Evolutionary conservation across 2,113 vertebrate genomes (phyloP), one percentile per base, ranked within the genome.

Genomic region (Leuciscus idus): DNA sequence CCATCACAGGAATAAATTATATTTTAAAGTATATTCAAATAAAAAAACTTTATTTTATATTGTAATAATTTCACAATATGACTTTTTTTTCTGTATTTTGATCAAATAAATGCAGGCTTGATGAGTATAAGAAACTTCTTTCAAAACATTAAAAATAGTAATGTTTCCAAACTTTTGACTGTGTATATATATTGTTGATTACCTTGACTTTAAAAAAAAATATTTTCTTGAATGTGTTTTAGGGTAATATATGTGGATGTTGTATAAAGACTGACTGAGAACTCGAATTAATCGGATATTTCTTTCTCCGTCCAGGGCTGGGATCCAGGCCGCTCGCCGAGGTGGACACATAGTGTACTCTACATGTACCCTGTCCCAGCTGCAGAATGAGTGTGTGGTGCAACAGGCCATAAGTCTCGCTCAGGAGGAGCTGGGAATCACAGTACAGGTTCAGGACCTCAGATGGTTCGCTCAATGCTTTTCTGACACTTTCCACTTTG

Each of bases 321-420:
- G 96, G 61, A 94, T 99, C 39, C 89, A 93, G 4, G 96, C 97
- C 0, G 90, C 94, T 1, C 93, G 91, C 87, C 96, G 94, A 0
- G 96, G 96, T 2, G 98, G 97, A 1, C 91, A 95, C 2, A 92
- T 97, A 9, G 89, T 99, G 62, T 99, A 99, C 72, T 98, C 97
- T 55, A 98, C 98, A 0, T 99, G 98, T 92, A 95, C 97, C 5
- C 95, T 99, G 30, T 98, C 97, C 74, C 95, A 94, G 6, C 94
- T 95, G 89, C 98, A 99, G 95, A 99, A 99, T 0, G 93, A 95
- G 87, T 92, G 91, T 4, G 97, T 99, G 91, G 94, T 99, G 0
- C 93, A 98, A 90, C 94, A 96, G 77, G 94, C 96, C 0, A 57
- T 97, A 1, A 89, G 93, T 3, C 19, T 95, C 6, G 96, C 97